Conservation (phyloP, 2,113 vertebrate species). For the Pogona vitticeps region DNA sequence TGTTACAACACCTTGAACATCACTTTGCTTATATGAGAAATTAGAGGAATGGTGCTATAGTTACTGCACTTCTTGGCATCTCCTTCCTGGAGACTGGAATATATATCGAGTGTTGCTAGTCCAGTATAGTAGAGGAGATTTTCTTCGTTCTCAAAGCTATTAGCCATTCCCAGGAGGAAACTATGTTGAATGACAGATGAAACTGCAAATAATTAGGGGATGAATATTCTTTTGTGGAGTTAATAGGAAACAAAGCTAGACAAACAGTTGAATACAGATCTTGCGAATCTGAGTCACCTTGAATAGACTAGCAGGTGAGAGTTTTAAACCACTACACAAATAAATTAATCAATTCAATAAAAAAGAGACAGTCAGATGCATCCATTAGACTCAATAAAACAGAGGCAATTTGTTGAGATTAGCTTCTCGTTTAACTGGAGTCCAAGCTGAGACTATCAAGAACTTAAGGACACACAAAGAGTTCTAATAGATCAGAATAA, state of each 20-base stretch:
- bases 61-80: no score
- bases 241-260: not conserved
- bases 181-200: not conserved
- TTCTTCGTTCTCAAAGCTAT: not conserved
- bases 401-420: not conserved
- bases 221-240: not conserved
- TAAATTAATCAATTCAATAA: not conserved
- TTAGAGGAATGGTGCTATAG: no score
- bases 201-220: not conserved
- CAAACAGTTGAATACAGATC: not conserved
- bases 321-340: no score
- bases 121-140: not conserved
- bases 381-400: not conserved
- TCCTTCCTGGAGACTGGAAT: no score
- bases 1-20: no score
- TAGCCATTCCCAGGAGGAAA: not conserved
- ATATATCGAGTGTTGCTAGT: not conserved
- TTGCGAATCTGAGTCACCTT: not conserved
- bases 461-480: not conserved
- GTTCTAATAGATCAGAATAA: not conserved
- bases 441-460: not conserved
- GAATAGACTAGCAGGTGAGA: not conserved
- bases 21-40: no score
- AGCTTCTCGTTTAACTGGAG: not conserved
- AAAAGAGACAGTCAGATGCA: not conserved